Base-by-base conservation (phyloP, 2,113 vertebrate genomes). In the Odontophorus gujanensis region DNA sequence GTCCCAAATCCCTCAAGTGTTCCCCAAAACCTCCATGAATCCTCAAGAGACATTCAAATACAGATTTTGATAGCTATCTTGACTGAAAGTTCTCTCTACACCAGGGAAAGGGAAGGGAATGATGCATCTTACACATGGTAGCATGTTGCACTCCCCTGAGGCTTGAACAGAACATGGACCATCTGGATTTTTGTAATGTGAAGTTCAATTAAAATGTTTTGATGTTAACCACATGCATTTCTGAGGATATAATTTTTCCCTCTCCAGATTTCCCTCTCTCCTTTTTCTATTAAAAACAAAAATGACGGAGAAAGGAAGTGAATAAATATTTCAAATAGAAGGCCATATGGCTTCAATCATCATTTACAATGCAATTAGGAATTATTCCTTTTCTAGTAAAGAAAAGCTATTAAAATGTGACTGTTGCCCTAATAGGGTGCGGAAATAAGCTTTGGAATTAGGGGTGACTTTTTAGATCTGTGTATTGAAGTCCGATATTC, bases 201-300 rank as follows among this genome's bases (percentile, higher is more conserved):
- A 76, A 93, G 68, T 93, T 93, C 76, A 92, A 90, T 93, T 95
- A 95, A 96, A 95, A 92, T 88, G 42, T 93, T 96, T 90, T 94
- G 76, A 94, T 90, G 73, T 63, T 95, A 88, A 90, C 66, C 69
- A 67, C 82, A 90, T 86, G 69, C 26, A 53, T 88, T 90, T 94
- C 72, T 1, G 2, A 81, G 40, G 57, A 86, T 51, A 25, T n/a
- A 47, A 30, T 59, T 81, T 78, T 81, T 94, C 68, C 43, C 25
- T 81, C 34, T 61, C 26, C 22, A 67, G 55, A 2, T 75, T 84
- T 76, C 26, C 12, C 66, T 78, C 13, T 55, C 43, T 95, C 43
- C 68, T 13, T 69, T 22, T 79, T 90, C 71, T 90, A 69, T 85
- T 94, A 76, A 81, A 79, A 89, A 16, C 10, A 65, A 85, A 75